Conservation (phyloP, 2,888 invertebrate species). For the Microchrysa polita region DNA sequence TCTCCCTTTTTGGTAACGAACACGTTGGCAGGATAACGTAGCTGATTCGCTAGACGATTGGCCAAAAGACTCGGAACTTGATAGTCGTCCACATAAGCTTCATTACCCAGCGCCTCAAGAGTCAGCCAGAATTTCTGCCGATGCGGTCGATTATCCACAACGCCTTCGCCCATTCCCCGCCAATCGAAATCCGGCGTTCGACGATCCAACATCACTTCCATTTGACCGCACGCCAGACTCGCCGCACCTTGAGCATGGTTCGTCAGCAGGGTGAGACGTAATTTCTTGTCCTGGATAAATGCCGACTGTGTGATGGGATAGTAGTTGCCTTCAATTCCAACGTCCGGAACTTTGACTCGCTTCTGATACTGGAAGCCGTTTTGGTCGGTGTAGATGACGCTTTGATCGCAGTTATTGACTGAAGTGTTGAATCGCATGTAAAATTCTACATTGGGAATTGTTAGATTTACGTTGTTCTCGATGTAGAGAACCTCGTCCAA, state of each 20-base stretch:
- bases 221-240: constrained; percentile 84
- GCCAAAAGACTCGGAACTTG: constrained; percentile 74
- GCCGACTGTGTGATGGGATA: constrained; percentile 95
- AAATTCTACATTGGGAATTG: constrained; percentile 87
- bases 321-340: constrained; percentile 93
- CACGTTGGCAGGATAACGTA: constrained; percentile 83
- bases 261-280: constrained; percentile 80
- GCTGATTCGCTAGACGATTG: constrained; percentile 76
- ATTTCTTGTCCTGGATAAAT: constrained; percentile 80
- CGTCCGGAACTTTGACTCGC: constrained; percentile 78
- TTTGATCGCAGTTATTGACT: constrained; percentile 82
- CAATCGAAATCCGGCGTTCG: constrained; percentile 94
- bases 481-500: constrained; percentile 79
- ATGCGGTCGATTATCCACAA: constrained; percentile 89
- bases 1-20: constrained; percentile 78
- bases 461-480: constrained; percentile 86
- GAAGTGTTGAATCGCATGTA: constrained; percentile 91
- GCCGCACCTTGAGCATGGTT: constrained; percentile 93
- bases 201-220: constrained; percentile 96
- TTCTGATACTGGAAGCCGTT: constrained; percentile 94
- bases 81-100: constrained; percentile 59
- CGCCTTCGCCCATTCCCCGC: constrained; percentile 93
- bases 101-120: constrained; percentile 69
- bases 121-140: constrained; percentile 85
- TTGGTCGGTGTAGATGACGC: constrained; percentile 88